Evolutionary conservation across 2,888 invertebrate species (phyloP), one percentile per base, ranked within the genome.

Genomic region (Eupithecia subumbrata): DNA sequence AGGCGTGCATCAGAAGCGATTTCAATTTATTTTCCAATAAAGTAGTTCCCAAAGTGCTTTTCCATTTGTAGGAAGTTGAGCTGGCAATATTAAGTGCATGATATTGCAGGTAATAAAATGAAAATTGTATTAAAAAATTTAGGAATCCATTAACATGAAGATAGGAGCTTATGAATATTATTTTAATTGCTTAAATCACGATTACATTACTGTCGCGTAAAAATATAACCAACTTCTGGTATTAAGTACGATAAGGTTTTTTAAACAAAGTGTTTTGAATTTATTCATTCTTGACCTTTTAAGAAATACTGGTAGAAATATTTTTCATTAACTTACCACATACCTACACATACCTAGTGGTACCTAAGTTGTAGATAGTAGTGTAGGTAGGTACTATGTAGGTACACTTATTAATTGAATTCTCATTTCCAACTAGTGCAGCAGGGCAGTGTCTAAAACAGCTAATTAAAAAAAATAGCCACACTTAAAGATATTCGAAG

Each of bases 281-380:
- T 81, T 84, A 84, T 85, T 84, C 84, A 82, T 83, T 80, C 79
- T 76, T 81, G 83, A 81, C 85, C 83, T 84, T 84, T 82, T 68
- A 69, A 76, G 76, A 76, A 75, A 76, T 78, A 73, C 75, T 74
- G 75, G 73, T 72, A 79, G 72, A 69, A 77, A 73, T 22, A 25
- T 25, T 60, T 25, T 63, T 30, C 5, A 14, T 30, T 25, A 16
- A 40, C 14, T 14, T 43, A 43, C 43, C 43, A 43, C 12, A n/a
- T 43, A 12, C 11, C 11, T 43, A 30, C 3, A 30, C 30, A 30
- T 30, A 30, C 30, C 30, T 30, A 30, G 30, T 30, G 30, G 3
- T 30, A n/a, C n/a, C n/a, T n/a, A 30, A 30, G 30, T 30, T 30
- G 30, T 30, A n/a, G n/a, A n/a, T n/a, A 30, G 30, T 30, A 30